phyloP scores from a whole-genome alignment of 2,113 vertebrate genomes.

The Vimba vimba region DNA sequence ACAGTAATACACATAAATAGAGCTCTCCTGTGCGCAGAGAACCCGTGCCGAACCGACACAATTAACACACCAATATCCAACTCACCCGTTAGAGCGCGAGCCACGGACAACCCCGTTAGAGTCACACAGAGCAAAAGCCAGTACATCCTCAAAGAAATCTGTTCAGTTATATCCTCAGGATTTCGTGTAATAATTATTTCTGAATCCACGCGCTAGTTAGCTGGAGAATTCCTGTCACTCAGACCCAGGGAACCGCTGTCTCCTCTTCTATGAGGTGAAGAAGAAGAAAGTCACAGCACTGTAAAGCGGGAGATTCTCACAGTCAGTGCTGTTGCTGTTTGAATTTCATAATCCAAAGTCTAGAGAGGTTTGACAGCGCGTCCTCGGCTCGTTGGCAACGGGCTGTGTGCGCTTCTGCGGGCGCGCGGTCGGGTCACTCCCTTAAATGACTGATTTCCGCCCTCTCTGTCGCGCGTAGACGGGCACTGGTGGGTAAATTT shows the following conservation, averaged over 20 bases:
- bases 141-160: conserved; percentile 29
- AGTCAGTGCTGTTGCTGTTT: background rate
- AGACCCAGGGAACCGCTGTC: background rate
- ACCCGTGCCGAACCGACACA: background rate
- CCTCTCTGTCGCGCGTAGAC: conserved; percentile 12
- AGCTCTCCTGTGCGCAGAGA: background rate
- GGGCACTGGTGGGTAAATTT: background rate
- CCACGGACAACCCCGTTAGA: conserved; percentile 15
- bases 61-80: background rate
- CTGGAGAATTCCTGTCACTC: conserved; percentile 11
- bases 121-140: conserved; percentile 30
- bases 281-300: background rate
- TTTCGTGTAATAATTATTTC: background rate
- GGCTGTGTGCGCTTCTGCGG: conserved; percentile 10
- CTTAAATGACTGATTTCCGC: conserved; percentile 21
- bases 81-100: conserved; percentile 34
- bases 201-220: conserved; percentile 12
- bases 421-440: conserved; percentile 35
- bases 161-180: conserved; percentile 7
- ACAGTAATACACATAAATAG: background rate
- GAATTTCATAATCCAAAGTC: conserved; percentile 31
- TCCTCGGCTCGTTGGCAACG: background rate
- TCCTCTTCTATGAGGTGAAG: background rate
- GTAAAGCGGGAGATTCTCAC: background rate
- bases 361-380: conserved; percentile 24